These are phyloP conservation scores for Candoia aspera DNA, from an alignment of 2,113 vertebrate species.

Conservation along the genomic window DNA sequence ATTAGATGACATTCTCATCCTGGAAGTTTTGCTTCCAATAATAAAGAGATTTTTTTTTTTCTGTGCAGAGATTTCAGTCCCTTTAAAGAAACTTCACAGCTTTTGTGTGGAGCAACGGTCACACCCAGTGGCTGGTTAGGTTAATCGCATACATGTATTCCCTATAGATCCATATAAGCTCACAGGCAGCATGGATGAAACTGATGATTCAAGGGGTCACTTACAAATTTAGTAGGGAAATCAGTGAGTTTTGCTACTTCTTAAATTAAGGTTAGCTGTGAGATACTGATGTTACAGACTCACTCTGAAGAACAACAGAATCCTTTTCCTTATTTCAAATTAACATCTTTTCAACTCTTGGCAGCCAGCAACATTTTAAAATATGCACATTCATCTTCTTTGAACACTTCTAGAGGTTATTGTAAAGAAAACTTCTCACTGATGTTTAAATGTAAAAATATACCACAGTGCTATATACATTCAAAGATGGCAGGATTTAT, in stretches of 20 bases:
- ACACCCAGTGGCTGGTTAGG: slow-evolving; percentile 75
- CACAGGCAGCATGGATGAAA: slow-evolving; percentile 53
- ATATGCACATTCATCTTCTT: slow-evolving; percentile 48
- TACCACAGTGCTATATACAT: slow-evolving; percentile 20
- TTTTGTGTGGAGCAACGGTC: slow-evolving; percentile 72
- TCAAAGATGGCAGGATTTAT: neutral
- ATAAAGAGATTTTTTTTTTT: neutral
- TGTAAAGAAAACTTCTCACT: slow-evolving; percentile 1
- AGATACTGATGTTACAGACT: slow-evolving; percentile 58
- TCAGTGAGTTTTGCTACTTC: neutral
- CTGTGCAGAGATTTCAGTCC: slow-evolving; percentile 34
- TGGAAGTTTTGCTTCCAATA: slow-evolving; percentile 1
- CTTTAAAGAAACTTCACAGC: slow-evolving; percentile 41
- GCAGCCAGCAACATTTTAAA: slow-evolving; percentile 50
- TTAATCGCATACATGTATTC: slow-evolving; percentile 67
- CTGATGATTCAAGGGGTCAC: slow-evolving; percentile 5
- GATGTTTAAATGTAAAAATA: slow-evolving; percentile 51
- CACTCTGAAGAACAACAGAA: slow-evolving; percentile 51
- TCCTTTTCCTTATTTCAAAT: slow-evolving; percentile 48
- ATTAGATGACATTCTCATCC: slow-evolving; percentile 21
- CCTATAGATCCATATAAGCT: slow-evolving; percentile 60
- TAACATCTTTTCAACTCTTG: slow-evolving; percentile 52
- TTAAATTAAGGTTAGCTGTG: slow-evolving; percentile 10
- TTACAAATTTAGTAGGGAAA: neutral
- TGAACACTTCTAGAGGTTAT: slow-evolving; percentile 48